Base-by-base conservation (phyloP, 2,888 invertebrate genomes). In the Dioctria rufipes region DNA sequence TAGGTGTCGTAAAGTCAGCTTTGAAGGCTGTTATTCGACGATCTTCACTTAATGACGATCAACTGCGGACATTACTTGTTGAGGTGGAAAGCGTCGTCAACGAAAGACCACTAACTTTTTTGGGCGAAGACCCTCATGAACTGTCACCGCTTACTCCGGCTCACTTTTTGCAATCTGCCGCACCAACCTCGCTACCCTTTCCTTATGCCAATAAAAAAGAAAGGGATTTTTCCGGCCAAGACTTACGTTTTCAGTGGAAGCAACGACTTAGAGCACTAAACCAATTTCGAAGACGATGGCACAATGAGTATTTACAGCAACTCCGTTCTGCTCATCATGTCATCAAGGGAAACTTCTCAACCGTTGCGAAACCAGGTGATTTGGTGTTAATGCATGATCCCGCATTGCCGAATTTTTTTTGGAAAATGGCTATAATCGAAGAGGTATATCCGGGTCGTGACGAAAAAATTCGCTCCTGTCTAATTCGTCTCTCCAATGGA, bases 71-170 rank as follows among this genome's bases (percentile, higher is more conserved):
- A 5, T 11, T 60, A 6, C 60, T 60, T n/a, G n/a, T 13, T 5
- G 60, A 60, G n/a, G 25, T 40, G 5, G 65, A 65, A 13, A 39
- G 8, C n/a, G 65, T 40, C 40, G 13, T 65, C 40, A 65, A 65
- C 40, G 37, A n/a, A 5, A 60, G 13, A 13, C 60, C 13, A n/a
- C 60, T 60, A 60, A 60, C 60, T 5, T 60, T 11, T 13, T 6
- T 60, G 60, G 60, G 60, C 5, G n/a, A 60, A 60, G 60, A 60
- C n/a, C 13, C 60, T 60, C 13, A 25, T 25, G 25, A 25, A 25
- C 25, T 25, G 25, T 25, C 25, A 25, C 25, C 25, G 25, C 25
- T 25, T 25, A 25, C 25, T 25, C 25, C 25, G 25, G 25, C 25
- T 25, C 25, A 25, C 25, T 25, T 25, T 25, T 25, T 25, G 25